Conservation (phyloP, 2,113 vertebrate genomes). For the Ameiurus melas region DNA sequence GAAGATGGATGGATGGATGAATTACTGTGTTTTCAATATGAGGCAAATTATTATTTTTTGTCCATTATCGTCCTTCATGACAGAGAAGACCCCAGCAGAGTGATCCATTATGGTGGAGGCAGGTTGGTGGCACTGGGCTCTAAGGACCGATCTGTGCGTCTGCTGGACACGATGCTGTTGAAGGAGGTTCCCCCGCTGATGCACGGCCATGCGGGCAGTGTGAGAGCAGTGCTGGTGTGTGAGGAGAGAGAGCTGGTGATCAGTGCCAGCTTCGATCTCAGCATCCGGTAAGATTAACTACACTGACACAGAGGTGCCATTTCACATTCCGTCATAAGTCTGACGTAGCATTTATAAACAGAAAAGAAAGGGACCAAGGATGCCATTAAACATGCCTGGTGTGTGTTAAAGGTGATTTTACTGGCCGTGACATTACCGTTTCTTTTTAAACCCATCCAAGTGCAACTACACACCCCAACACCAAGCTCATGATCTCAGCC, state of each 20-base stretch:
- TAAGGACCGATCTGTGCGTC: constrained; percentile 67
- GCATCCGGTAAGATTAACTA: constrained; percentile 78
- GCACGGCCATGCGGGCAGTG: constrained; percentile 73
- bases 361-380: neutral
- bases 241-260: constrained; percentile 76
- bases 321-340: neutral
- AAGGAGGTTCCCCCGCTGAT: constrained; percentile 59
- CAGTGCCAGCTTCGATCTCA: constrained; percentile 77
- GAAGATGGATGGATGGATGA: too few relatives aligned
- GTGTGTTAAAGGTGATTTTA: neutral
- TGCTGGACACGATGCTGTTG: constrained; percentile 61
- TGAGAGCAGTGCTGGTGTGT: constrained; percentile 71
- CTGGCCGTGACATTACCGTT: neutral
- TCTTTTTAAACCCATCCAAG: neutral
- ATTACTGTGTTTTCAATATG: neutral
- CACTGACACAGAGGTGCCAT: neutral
- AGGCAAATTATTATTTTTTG: neutral
- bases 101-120: constrained; percentile 79
- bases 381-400: neutral
- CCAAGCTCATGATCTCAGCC: neutral
- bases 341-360: neutral
- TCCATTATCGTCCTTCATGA: neutral
- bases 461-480: neutral
- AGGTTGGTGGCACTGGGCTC: constrained; percentile 73
- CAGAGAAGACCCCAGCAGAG: constrained; percentile 75